A percentile compares a stretch with the other conserved stretches of the same genome.
Conservation (phyloP, 2,113 vertebrate genomes). For the Sylvilagus bachmani region DNA sequence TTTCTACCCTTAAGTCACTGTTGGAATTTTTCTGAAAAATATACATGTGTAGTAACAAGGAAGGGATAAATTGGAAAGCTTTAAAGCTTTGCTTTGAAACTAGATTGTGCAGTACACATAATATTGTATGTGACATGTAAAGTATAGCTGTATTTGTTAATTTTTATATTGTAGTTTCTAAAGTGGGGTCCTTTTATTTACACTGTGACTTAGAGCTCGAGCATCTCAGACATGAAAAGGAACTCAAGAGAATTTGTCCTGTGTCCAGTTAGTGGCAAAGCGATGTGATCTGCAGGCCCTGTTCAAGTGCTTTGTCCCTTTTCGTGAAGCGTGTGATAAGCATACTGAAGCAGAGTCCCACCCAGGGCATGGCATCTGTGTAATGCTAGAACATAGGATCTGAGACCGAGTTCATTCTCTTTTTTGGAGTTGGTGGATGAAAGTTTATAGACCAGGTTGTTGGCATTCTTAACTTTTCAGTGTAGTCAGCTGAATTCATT, state of each 20-base stretch:
- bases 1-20: neutral
- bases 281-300: neutral
- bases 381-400: neutral
- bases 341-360: neutral
- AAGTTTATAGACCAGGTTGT: neutral
- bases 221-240: conserved; percentile 20
- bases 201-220: conserved; percentile 12
- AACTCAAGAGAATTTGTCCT: conserved; percentile 25
- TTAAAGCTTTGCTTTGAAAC: conserved; percentile 18
- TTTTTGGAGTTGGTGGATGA: conserved; percentile 24
- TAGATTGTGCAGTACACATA: neutral
- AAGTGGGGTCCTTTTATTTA: neutral
- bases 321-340: neutral
- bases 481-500: conserved; percentile 37
- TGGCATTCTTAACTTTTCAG: conserved; percentile 19
- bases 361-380: neutral
- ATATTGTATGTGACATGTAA: neutral
- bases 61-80: neutral
- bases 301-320: neutral
- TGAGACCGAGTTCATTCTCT: neutral
- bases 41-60: neutral
- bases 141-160: neutral
- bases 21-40: conserved; percentile 45
- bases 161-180: conserved; percentile 40
- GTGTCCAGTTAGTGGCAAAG: neutral